Evolutionary conservation across 2,888 invertebrate genomes (phyloP).

Genomic region (Lagria hirta): DNA sequence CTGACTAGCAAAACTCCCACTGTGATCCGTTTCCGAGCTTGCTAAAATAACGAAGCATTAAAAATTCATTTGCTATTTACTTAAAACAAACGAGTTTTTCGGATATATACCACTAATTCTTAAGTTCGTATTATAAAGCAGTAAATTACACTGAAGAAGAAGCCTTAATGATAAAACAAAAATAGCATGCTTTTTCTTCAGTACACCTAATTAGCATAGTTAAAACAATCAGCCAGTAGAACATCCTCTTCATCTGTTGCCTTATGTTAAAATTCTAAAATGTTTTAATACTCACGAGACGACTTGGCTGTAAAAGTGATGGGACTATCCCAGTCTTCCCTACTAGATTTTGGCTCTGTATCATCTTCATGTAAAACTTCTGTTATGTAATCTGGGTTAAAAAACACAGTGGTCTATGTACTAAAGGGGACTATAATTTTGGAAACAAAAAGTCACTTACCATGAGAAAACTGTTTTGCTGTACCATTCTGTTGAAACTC

Average conservation of each 20-base stretch:
- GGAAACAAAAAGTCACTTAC: conserved; percentile 56
- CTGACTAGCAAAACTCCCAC: conserved; percentile 49
- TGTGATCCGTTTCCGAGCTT: conserved; percentile 51
- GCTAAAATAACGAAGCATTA: conserved; percentile 44
- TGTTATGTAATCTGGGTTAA: conserved; percentile 73
- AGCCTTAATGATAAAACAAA: conserved; percentile 4
- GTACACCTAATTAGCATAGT: conserved; percentile 16
- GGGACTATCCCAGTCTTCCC: conserved; percentile 81
- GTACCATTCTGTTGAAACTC: conserved; percentile 89
- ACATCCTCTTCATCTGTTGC: conserved; percentile 20
- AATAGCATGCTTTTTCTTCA: conserved; percentile 23
- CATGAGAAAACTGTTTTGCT: conserved; percentile 84
- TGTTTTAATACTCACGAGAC: conserved; percentile 71
- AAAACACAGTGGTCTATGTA: conserved; percentile 17
- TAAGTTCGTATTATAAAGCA: neutral
- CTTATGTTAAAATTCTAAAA: conserved; percentile 1
- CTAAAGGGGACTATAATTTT: conserved; percentile 7
- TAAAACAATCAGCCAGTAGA: conserved; percentile 26
- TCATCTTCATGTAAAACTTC: conserved; percentile 73
- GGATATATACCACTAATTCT: neutral
- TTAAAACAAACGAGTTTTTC: neutral
- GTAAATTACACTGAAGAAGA: conserved; percentile 18
- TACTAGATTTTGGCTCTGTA: conserved; percentile 59
- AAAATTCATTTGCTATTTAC: no score
- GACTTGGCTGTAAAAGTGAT: conserved; percentile 89